Evolutionary conservation across 2,113 vertebrate species (phyloP).

Genomic region (Saiga tatarica): DNA sequence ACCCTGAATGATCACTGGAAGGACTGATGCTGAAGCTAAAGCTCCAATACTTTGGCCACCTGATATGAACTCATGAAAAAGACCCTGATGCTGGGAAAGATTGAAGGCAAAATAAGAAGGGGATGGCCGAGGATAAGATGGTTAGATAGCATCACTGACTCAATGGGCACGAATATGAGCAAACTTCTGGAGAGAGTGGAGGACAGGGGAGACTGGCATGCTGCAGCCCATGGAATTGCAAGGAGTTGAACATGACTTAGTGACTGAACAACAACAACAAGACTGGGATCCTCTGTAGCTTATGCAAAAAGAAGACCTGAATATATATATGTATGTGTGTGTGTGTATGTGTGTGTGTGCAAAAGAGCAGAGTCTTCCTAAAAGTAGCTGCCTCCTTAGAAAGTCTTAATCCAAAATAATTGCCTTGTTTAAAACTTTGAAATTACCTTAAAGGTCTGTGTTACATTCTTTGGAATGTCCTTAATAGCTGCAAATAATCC

Average conservation of each 20-base stretch:
- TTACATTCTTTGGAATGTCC: constrained; percentile 4
- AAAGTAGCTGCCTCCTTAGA: neutral
- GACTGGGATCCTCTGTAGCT: neutral
- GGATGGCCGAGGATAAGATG: neutral
- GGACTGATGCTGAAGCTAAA: neutral
- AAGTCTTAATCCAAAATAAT: neutral
- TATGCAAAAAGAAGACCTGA: neutral
- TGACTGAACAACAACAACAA: neutral
- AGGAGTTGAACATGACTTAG: neutral
- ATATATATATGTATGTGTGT: no score
- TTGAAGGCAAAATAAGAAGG: neutral
- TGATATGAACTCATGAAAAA: neutral
- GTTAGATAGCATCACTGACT: neutral
- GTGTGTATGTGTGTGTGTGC: no score
- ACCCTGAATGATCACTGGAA: neutral
- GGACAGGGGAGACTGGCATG: neutral
- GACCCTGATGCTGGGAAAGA: neutral
- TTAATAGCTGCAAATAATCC: constrained; percentile 37
- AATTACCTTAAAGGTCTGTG: neutral
- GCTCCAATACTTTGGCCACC: neutral
- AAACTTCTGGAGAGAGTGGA: neutral
- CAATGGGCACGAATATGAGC: neutral
- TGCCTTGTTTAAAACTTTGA: neutral
- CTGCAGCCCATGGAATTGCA: neutral
- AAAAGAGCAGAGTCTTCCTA: neutral